A percentile compares a stretch with the other conserved stretches of the same genome.
Evolutionary conservation across 2,113 vertebrate species (phyloP).

Genomic region (Perca flavescens): DNA sequence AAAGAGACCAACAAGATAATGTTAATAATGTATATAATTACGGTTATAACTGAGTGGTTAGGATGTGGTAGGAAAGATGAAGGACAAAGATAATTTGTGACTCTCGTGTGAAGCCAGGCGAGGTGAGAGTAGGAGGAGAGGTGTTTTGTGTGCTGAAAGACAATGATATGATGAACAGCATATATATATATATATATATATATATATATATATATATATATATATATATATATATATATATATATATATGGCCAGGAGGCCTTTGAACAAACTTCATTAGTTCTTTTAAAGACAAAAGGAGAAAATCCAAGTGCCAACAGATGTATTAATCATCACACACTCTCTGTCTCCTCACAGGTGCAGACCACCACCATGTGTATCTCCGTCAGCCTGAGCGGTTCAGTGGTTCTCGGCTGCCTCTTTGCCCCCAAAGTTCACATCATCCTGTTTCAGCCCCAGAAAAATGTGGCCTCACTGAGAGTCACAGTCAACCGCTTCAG

Average conservation of each 20-base stretch:
- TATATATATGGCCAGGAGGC: slow-evolving; percentile 4
- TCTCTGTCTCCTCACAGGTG: slow-evolving; percentile 84
- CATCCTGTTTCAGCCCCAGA: slow-evolving; percentile 99
- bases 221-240: no score
- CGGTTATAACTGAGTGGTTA: neutral
- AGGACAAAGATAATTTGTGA: neutral
- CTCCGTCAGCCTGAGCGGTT: slow-evolving; percentile 97
- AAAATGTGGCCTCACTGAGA: slow-evolving; percentile 93
- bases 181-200: no score
- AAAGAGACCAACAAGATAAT: neutral
- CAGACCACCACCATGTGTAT: slow-evolving; percentile 99
- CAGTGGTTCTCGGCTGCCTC: slow-evolving; percentile 96
- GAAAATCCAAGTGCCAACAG: slow-evolving; percentile 1
- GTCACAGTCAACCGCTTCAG: slow-evolving; percentile 90
- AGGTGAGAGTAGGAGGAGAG: neutral
- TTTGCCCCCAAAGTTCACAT: slow-evolving; percentile 97
- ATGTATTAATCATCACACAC: slow-evolving; percentile 1
- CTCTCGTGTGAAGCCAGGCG: no score
- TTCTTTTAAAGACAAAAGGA: slow-evolving; percentile 45
- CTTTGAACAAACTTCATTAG: slow-evolving; percentile 53
- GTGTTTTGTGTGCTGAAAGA: neutral
- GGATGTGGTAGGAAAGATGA: neutral
- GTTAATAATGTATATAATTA: neutral
- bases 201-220: no score
- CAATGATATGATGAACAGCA: neutral